Evolutionary conservation across 2,113 vertebrate genomes (phyloP), one percentile per base, ranked within the genome.

Genomic region (Progne subis): DNA sequence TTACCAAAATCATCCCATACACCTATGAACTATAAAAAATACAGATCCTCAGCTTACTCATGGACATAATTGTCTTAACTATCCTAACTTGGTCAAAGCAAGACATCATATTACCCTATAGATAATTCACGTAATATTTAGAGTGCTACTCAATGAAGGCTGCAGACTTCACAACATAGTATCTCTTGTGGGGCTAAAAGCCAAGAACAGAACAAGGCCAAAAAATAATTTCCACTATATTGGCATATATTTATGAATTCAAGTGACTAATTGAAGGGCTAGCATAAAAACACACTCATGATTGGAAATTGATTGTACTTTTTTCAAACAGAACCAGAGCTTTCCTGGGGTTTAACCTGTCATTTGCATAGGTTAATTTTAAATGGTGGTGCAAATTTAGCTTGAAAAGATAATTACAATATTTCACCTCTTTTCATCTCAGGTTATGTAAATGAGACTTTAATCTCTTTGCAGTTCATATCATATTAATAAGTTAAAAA

Each of bases 371-470:
- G 98, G 98, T 99, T 99, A 99, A 99, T 99, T 99, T 99, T 98
- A 98, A 99, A 98, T 98, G 98, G 98, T 98, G 98, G 97, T 97
- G 98, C 98, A 99, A 99, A 99, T 99, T 99, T 99, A 98, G 97
- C 98, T 98, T 99, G 98, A 99, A 99, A 99, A 98, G 98, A 98
- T 99, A 99, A 99, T 99, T 99, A 98, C 96, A 98, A 98, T 98
- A 99, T 98, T 98, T 98, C 98, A 98, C 98, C 97, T 97, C 97
- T 97, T 98, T 98, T 98, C 98, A 98, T 98, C 97, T 98, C 97
- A 97, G 98, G 98, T 99, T 99, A 99, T 98, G 98, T 98, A 99
- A 99, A 99, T 98, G 97, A 96, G 95, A 97, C 98, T 98, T 98
- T 98, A 98, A 97, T 98, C 98, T 98, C 98, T 97, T 98, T 95